Evolutionary conservation across 2,113 vertebrate genomes (phyloP), one percentile per base, ranked within the genome.

Genomic region (Tiliqua scincoides): DNA sequence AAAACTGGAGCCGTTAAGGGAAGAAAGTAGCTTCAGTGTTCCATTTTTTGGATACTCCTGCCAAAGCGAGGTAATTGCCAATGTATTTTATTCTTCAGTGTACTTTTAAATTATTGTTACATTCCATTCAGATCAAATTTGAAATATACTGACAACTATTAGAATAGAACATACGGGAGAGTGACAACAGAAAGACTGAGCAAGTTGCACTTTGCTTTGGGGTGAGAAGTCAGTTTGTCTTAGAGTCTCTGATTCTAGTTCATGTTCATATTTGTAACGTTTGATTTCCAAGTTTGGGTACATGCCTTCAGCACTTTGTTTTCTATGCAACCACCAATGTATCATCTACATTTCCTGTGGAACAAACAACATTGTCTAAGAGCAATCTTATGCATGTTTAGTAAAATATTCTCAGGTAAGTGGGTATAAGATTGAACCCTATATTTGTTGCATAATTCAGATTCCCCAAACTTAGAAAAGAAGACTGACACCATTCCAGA

Each of bases 51-150:
- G 10, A 83, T 18, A 67, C 14, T 43, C 37, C 43, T 77, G 74
- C 32, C 87, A 81, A 87, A 86, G n/a, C 80, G 4, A 89, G 65
- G 85, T 91, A 88, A 91, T 82, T 10, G 27, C 43, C 15, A n/a
- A 84, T 85, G 1, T 72, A 54, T 20, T 25, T 75, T 81, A 30
- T 76, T 89, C 40, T 75, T n/a, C 9, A 65, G 1, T 37, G 43
- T 65, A 23, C 12, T 79, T 82, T 70, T 23, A n/a, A 71, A 57
- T 57, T 12, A 17, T 57, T 17, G 17, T 57, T 57, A 57, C 54
- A 57, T 15, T 57, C 54, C 17, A 57, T 12, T 57, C 14, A 57
- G 54, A 12, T 7, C 54, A 57, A 57, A 57, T 57, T 5, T 57
- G 54, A 57, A 57, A 57, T 57, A 57, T 57, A 9, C 54, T 57